Percentiles rank a stretch among this genome's conserved stretches.
These are phyloP conservation scores for Oligia latruncula DNA, from an alignment of 2,888 invertebrate genomes.

Conservation along the genomic window DNA sequence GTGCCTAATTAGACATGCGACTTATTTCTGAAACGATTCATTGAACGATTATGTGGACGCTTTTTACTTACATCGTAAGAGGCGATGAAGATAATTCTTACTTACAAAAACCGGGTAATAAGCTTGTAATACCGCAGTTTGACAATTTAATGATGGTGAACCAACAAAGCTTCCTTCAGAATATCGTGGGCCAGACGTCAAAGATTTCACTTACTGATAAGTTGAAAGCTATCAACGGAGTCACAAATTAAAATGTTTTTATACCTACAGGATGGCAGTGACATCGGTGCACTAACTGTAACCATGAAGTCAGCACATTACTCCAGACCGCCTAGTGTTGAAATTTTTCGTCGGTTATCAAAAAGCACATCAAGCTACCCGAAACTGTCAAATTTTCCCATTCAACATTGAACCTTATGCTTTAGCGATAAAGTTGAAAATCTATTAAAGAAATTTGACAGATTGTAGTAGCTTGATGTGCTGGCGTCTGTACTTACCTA, in stretches of 20 bases:
- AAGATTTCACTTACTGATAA: background rate
- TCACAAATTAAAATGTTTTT: background rate
- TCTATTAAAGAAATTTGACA: too few species aligned
- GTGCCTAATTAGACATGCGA: conserved; percentile 6
- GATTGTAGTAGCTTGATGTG: too few species aligned
- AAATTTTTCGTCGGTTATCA: too few species aligned
- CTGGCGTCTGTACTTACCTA: too few species aligned
- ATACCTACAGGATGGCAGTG: background rate
- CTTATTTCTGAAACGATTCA: conserved; percentile 11
- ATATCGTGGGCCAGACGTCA: too few species aligned
- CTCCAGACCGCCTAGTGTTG: too few species aligned
- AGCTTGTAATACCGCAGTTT: background rate
- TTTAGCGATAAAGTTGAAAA: too few species aligned
- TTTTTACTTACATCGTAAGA: conserved; percentile 4
- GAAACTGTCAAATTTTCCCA: too few species aligned
- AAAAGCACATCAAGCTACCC: too few species aligned
- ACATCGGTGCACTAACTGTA: background rate
- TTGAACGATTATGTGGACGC: background rate
- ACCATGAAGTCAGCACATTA: background rate
- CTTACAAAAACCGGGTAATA: too few species aligned
- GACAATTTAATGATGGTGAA: background rate
- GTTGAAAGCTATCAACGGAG: background rate
- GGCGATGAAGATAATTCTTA: background rate
- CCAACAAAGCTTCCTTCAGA: background rate
- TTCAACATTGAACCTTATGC: too few species aligned